Evolutionary conservation across 2,113 vertebrate genomes (phyloP).

Genomic region (Sceloporus undulatus): DNA sequence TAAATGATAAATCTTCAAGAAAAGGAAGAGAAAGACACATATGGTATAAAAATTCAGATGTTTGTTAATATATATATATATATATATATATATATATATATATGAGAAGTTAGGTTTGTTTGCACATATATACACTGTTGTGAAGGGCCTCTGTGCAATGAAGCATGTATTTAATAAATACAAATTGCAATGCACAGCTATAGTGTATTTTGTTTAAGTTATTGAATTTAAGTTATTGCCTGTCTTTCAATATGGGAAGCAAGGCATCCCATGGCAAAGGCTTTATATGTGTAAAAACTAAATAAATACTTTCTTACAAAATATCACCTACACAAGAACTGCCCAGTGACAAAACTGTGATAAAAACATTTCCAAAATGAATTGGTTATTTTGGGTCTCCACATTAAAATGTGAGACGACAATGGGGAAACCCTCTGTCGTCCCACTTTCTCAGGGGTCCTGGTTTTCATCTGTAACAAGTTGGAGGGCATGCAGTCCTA

Average conservation of each 20-base stretch:
- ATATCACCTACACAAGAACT: too few relatives aligned
- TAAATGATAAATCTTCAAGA: constrained; percentile 27
- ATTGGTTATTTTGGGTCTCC: too few relatives aligned
- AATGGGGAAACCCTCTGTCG: too few relatives aligned
- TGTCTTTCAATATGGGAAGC: too few relatives aligned
- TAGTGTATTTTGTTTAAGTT: constrained; percentile 18
- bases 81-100: too few relatives aligned
- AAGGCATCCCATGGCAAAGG: background rate
- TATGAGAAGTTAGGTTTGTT: constrained; percentile 12
- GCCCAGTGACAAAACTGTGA: too few relatives aligned
- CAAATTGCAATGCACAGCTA: constrained; percentile 28
- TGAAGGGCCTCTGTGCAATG: background rate
- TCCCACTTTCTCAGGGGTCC: too few relatives aligned
- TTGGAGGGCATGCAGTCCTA: too few relatives aligned
- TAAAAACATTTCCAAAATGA: too few relatives aligned
- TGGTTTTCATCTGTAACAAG: too few relatives aligned
- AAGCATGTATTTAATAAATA: background rate
- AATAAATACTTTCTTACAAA: constrained; percentile 44
- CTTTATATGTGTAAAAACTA: constrained; percentile 59
- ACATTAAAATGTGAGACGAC: too few relatives aligned
- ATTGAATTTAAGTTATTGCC: constrained; percentile 46
- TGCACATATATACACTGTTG: constrained; percentile 9
- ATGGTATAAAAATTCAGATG: constrained; percentile 10
- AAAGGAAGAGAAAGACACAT: constrained; percentile 18
- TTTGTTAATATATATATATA: too few relatives aligned